These are phyloP conservation scores for Phania funesta DNA, from an alignment of 2,888 invertebrate genomes.

Conservation along the genomic window DNA sequence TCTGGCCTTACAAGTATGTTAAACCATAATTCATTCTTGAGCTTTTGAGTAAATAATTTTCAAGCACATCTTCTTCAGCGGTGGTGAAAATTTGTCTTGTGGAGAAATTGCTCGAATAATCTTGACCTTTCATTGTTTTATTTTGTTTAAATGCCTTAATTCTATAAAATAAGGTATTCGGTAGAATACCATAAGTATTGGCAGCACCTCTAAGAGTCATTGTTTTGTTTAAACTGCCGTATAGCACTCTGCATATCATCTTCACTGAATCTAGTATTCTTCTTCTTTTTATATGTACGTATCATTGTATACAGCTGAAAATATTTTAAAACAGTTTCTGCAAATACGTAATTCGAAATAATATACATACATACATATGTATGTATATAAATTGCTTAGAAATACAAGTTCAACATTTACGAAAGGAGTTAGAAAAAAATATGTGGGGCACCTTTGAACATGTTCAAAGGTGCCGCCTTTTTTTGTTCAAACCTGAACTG, in stretches of 20 bases:
- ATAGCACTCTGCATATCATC: constrained; percentile 29
- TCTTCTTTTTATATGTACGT: constrained; percentile 19
- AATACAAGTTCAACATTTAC: too few relatives aligned
- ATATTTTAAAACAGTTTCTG: too few relatives aligned
- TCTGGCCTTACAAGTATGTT: constrained; percentile 53
- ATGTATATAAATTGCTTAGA: too few relatives aligned
- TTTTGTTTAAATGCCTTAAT: constrained; percentile 61
- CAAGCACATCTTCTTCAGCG: too few relatives aligned
- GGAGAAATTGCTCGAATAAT: constrained; percentile 59
- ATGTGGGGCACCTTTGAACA: too few relatives aligned
- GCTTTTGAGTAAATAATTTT: constrained; percentile 55
- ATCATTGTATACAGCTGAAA: constrained; percentile 19
- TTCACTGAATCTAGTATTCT: constrained; percentile 22
- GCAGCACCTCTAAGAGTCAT: constrained; percentile 19
- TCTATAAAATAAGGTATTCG: constrained; percentile 51
- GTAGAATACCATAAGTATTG: constrained; percentile 12
- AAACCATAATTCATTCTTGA: constrained; percentile 59
- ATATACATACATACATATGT: too few relatives aligned
- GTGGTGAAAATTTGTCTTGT: constrained; percentile 56
- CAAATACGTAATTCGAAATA: too few relatives aligned
- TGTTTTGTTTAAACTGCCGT: constrained; percentile 32
- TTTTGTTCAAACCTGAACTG: constrained; percentile 20
- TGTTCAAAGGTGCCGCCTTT: too few relatives aligned
- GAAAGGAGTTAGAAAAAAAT: too few relatives aligned
- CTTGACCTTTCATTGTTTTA: constrained; percentile 51